Evolutionary conservation across 2,113 vertebrate genomes (phyloP).

Genomic region (Callithrix jacchus): DNA sequence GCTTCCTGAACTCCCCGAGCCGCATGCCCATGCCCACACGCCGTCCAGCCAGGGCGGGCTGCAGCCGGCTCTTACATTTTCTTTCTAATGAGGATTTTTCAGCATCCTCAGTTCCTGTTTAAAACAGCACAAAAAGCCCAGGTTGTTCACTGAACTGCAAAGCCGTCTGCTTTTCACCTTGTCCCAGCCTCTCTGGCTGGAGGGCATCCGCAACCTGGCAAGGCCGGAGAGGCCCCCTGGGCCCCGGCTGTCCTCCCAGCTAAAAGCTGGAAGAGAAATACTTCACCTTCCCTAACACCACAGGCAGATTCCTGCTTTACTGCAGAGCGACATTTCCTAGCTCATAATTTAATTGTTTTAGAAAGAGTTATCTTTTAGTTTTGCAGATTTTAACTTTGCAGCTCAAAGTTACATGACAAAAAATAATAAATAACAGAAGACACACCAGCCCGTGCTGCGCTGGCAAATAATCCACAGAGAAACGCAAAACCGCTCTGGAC

Average conservation of each 20-base stretch:
- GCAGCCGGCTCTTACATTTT: background rate
- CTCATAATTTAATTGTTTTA: background rate
- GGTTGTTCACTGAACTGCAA: background rate
- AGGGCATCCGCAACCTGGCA: background rate
- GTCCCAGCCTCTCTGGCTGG: background rate
- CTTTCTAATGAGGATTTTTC: background rate
- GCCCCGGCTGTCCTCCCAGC: rapidly evolving
- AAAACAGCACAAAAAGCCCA: background rate
- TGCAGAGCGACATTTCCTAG: background rate
- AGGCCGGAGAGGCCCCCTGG: background rate
- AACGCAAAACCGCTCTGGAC: background rate
- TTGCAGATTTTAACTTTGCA: background rate
- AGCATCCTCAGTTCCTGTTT: background rate
- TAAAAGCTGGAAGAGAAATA: too few species aligned
- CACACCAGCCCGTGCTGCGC: background rate
- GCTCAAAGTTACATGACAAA: background rate
- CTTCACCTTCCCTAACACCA: background rate
- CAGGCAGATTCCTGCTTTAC: background rate
- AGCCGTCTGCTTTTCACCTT: background rate
- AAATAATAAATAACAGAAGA: background rate
- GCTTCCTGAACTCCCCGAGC: background rate
- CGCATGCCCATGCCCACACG: too few species aligned
- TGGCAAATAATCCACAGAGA: background rate
- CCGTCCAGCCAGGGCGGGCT: background rate
- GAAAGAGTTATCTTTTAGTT: background rate